phyloP scores from a whole-genome alignment of 2,888 invertebrate species.

The Dione juno region DNA sequence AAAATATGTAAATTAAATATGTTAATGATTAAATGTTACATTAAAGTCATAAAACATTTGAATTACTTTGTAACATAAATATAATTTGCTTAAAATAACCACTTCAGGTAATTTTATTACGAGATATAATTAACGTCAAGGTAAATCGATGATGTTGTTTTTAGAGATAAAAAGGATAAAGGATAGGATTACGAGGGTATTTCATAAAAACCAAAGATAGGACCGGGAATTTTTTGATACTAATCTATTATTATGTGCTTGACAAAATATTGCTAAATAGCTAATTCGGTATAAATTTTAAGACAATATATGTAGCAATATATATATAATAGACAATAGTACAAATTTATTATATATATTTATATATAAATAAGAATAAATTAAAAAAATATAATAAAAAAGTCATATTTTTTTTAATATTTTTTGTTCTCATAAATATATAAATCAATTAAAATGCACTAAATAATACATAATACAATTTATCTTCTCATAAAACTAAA shows the following conservation, averaged over 20 bases:
- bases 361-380: too few relatives aligned
- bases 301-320: neutral
- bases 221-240: neutral
- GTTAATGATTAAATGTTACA: too few relatives aligned
- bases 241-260: neutral
- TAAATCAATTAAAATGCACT: neutral
- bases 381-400: too few relatives aligned
- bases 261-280: neutral
- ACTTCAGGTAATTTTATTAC: neutral
- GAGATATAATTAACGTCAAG: neutral
- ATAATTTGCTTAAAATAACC: neutral
- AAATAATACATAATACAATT: neutral
- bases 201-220: neutral
- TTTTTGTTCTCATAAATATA: too few relatives aligned
- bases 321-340: too few relatives aligned
- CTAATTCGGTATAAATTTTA: neutral
- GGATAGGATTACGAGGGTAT: conserved; percentile 7
- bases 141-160: neutral
- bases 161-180: neutral
- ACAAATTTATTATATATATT: too few relatives aligned
- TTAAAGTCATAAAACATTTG: neutral
- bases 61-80: neutral
- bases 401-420: too few relatives aligned
- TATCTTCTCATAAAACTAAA: neutral
- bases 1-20: too few relatives aligned